Base-by-base conservation (phyloP, 2,888 invertebrate genomes). In the Margaritifera margaritifera region DNA sequence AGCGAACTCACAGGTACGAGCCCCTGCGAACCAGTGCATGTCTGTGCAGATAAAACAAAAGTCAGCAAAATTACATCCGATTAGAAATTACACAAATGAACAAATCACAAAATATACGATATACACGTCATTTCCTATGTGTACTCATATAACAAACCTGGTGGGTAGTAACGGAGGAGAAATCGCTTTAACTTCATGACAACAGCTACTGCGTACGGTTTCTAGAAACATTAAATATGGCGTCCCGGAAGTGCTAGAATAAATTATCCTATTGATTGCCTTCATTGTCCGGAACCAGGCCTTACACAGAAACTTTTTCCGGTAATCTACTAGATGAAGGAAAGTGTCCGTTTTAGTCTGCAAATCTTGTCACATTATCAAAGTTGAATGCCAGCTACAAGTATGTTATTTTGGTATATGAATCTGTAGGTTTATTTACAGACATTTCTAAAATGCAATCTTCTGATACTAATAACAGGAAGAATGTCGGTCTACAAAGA, bases 321-420 rank as follows among this genome's bases (percentile, higher is more conserved):
- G 24, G 56, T 22, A 56, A 56, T 11, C 11, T 2, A 11, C 11
- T 22, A 15, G 15, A 22, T 22, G 22, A 24, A 15, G 2, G 56
- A 22, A 24, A 22, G 20, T 56, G 20, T 56, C 1, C 3, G 3
- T 2, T 15, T 27, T n/a, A 24, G 25, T 59, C 50, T 22, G 18
- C 19, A 50, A 31, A 18, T 54, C 71, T 95, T 76, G 94, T 94
- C 92, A 96, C 94, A 15, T 92, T 96, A 77, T 93, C 93, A 77
- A 95, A 96, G 24, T 96, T 95, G 90, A 96, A 96, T 90, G 95
- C 95, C 19, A 94, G 95, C 88, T 97, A 97, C 88, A 96, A 96
- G 89, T 97, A 95, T 90, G 93, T 94, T 55, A 91, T 97, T 58
- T 94, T 94, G 1, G 5, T 8, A 31, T 8, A 31, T 31, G 8